phyloP scores from a whole-genome alignment of 2,888 invertebrate species.

The Rambutsinella grinnellia region DNA sequence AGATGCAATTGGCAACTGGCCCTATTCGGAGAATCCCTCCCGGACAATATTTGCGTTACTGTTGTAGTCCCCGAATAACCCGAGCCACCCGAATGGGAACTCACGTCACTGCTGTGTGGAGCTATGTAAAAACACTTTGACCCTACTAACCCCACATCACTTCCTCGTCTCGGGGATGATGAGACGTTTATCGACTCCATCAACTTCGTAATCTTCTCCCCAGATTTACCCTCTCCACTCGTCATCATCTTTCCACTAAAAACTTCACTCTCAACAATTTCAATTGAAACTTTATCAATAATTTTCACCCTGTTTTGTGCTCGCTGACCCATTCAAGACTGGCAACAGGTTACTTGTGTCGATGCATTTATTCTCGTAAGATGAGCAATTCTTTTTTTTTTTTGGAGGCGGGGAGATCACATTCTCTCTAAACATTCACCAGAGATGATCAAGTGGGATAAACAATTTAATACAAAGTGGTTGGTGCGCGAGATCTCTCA shows the following conservation, averaged over 20 bases:
- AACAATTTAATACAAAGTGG: neutral
- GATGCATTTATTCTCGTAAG: neutral
- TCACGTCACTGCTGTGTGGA: constrained; percentile 58
- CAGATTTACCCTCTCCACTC: constrained; percentile 37
- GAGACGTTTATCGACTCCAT: constrained; percentile 62
- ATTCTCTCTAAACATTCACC: too few relatives aligned
- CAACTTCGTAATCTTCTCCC: constrained; percentile 61
- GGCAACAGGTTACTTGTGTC: neutral
- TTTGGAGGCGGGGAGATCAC: too few relatives aligned
- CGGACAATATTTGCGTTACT: constrained; percentile 26
- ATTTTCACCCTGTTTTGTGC: neutral
- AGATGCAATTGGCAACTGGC: constrained; percentile 60
- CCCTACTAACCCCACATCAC: constrained; percentile 61
- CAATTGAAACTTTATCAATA: neutral
- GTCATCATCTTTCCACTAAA: neutral
- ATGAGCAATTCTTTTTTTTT: constrained; percentile 1
- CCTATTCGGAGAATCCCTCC: constrained; percentile 58
- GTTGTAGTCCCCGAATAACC: constrained; percentile 13
- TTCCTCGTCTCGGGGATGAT: constrained; percentile 58
- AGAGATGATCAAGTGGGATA: too few relatives aligned
- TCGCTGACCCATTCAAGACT: too few relatives aligned
- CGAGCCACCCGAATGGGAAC: constrained; percentile 44
- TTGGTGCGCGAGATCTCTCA: neutral
- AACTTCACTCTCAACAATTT: neutral
- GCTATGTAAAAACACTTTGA: constrained; percentile 64